A percentile compares a stretch with the other conserved stretches of the same genome.
Conservation (phyloP, 2,797 vertebrate genomes). For the Pelobates cultripes region DNA sequence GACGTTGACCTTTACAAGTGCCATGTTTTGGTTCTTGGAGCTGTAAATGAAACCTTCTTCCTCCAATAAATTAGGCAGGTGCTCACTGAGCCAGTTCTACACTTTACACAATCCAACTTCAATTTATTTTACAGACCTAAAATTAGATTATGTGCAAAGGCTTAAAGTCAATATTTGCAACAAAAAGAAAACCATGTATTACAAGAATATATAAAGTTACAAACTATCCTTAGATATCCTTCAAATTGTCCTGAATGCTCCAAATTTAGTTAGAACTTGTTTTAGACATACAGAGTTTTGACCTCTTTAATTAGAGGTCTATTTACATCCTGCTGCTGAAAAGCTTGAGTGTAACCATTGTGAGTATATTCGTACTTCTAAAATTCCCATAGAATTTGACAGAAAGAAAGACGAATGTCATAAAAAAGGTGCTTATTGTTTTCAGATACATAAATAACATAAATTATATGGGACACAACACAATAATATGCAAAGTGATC, state of each 20-base stretch:
- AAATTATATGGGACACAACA: no score
- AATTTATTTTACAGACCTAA: constrained; percentile 26
- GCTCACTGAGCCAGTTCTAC: constrained; percentile 26
- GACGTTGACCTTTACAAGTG: constrained; percentile 46
- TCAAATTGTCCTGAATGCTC: neutral
- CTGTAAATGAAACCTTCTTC: constrained; percentile 47
- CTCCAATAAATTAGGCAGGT: constrained; percentile 42
- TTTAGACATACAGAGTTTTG: neutral
- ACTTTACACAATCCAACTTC: constrained; percentile 5
- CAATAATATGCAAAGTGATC: no score
- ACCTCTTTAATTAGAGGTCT: constrained; percentile 24
- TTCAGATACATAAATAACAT: neutral
- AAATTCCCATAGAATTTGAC: neutral
- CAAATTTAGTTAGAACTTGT: neutral
- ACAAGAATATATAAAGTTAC: neutral
- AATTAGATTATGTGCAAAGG: constrained; percentile 14
- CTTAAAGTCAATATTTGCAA: neutral
- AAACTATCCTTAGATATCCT: neutral
- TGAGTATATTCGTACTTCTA: neutral
- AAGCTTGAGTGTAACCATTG: neutral
- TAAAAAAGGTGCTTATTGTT: neutral
- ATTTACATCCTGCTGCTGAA: constrained; percentile 14
- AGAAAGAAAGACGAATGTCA: neutral
- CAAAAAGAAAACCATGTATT: neutral
- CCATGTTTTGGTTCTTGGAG: constrained; percentile 35